A percentile compares a stretch with the other conserved stretches of the same genome.
phyloP scores from a whole-genome alignment of 2,888 invertebrate genomes.

The Fragum sueziense region DNA sequence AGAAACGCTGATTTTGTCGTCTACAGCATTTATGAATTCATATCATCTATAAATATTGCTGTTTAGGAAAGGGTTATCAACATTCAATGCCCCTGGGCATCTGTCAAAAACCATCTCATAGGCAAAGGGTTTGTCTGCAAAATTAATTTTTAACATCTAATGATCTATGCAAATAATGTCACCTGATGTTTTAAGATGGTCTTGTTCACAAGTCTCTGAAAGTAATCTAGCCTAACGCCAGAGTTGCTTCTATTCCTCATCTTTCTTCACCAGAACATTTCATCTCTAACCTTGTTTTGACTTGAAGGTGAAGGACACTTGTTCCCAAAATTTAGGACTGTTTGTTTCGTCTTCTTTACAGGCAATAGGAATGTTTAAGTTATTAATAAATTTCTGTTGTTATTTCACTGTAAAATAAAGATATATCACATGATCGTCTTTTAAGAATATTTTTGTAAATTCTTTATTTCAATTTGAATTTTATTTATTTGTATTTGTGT shows the following conservation, averaged over 20 bases:
- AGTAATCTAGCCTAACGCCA: conserved; percentile 93
- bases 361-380: too few relatives aligned
- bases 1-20: too few relatives aligned
- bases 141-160: neutral
- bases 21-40: too few relatives aligned
- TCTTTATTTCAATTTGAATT: too few relatives aligned
- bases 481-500: too few relatives aligned
- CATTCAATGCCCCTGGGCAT: too few relatives aligned
- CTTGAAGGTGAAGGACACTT: conserved; percentile 9
- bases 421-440: too few relatives aligned
- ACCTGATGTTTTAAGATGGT: conserved; percentile 94
- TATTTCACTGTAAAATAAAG: too few relatives aligned
- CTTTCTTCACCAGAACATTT: conserved; percentile 21
- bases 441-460: too few relatives aligned
- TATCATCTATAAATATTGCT: too few relatives aligned
- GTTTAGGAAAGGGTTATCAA: too few relatives aligned
- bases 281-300: conserved; percentile 8
- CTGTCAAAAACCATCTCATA: neutral
- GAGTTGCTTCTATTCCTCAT: conserved; percentile 84
- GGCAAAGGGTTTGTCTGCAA: neutral
- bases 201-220: conserved; percentile 96
- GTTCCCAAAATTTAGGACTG: neutral
- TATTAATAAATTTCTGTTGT: too few relatives aligned
- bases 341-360: neutral
- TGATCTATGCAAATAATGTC: conserved; percentile 10